Evolutionary conservation across 2,888 invertebrate species (phyloP).

Genomic region (Thyatira batis): DNA sequence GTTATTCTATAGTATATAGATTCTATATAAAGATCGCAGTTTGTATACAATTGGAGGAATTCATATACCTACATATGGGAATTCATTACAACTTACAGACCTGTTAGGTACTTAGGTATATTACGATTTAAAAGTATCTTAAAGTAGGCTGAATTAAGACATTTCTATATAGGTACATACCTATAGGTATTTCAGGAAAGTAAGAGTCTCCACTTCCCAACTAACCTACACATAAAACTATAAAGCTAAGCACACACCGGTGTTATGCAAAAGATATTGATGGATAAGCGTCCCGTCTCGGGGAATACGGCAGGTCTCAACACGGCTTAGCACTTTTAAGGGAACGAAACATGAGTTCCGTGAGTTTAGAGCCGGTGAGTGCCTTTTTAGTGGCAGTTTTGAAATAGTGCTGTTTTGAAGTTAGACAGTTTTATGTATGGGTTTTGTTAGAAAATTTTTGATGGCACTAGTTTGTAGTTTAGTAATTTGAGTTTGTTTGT

Average conservation of each 20-base stretch:
- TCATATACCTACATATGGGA: too few relatives aligned
- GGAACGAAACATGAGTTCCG: slow-evolving; percentile 37
- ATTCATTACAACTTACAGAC: too few relatives aligned
- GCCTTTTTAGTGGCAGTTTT: slow-evolving; percentile 42
- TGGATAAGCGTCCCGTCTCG: slow-evolving; percentile 72
- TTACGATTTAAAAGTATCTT: too few relatives aligned
- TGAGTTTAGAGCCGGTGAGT: slow-evolving; percentile 59
- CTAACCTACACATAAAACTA: slow-evolving; percentile 37
- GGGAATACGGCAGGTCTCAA: slow-evolving; percentile 75
- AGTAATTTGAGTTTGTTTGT: too few relatives aligned
- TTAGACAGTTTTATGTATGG: slow-evolving; percentile 14
- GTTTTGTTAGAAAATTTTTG: slow-evolving; percentile 6
- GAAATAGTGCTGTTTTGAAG: slow-evolving; percentile 12
- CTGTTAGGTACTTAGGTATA: too few relatives aligned
- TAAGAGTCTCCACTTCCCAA: slow-evolving; percentile 8
- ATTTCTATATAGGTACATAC: too few relatives aligned
- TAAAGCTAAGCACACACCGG: slow-evolving; percentile 14
- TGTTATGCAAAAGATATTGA: slow-evolving; percentile 79
- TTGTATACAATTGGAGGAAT: too few relatives aligned
- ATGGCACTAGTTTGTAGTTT: neutral
- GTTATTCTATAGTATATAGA: too few relatives aligned
- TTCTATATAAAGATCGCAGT: too few relatives aligned
- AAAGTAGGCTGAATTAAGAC: too few relatives aligned
- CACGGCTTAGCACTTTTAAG: slow-evolving; percentile 82
- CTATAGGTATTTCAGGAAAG: too few relatives aligned